Base-by-base conservation (phyloP, 2,113 vertebrate species). In the Phaetusa simplex region DNA sequence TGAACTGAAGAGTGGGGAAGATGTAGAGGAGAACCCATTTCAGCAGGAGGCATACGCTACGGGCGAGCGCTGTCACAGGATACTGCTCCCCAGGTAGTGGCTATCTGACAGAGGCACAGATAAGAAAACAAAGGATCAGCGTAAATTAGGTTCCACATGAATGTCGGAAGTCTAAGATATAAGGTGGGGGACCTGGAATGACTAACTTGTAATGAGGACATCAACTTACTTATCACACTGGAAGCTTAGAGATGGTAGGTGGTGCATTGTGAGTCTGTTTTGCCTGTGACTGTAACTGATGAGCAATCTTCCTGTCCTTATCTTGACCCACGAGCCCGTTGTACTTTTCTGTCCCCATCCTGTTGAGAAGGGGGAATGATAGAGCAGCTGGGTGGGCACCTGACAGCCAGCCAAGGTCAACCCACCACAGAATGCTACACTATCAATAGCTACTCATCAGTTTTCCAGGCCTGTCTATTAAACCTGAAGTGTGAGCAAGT, bases 1-100 rank as follows among this genome's bases (percentile, higher is more conserved):
- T 82, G 72, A 82, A 72, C 45, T 40, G 14, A 79, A 71, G 16
- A 53, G 36, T 52, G 13, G 2, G 26, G n/a, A 90, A 74, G 26
- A 38, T 27, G 14, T 30, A 53, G 29, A 82, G 78, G 9, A 5
- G 34, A 58, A 82, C 30, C 32, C 3, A 1, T 40, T 73, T 82
- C 4, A 3, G 8, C 18, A 58, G 43, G 19, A 61, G 22, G 34
- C 20, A 49, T 49, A 42, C 20, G 40, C 40, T 36, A 52, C 0
- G 7, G 6, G 23, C 0, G 8, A 5, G 23, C 5, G 1, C 26
- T 47, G 22, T 15, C 12, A n/a, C 5, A 3, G 47, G n/a, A 83
- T 58, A 47, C 50, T 70, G 34, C 30, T 87, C 7, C 27, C 27
- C 23, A 38, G 27, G 20, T 59, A 64, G 43, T 2, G 5, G 32